phyloP scores from a whole-genome alignment of 2,797 vertebrate species.

The Poeciliopsis gracilis region DNA sequence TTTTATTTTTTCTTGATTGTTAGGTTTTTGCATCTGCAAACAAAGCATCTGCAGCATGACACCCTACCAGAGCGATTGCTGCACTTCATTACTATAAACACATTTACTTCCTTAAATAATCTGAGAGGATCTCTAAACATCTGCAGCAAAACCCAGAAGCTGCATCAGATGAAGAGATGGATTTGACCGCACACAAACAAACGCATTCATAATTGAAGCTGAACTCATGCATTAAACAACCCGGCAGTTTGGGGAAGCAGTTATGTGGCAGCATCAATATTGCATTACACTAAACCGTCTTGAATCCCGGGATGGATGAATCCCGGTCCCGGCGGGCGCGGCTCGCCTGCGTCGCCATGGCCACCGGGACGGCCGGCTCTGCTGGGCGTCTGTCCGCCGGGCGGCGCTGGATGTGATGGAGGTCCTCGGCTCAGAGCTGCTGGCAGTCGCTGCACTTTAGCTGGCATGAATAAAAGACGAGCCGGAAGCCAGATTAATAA shows the following conservation, averaged over 20 bases:
- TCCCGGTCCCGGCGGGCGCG: slow-evolving; percentile 51
- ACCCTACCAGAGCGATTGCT: background rate
- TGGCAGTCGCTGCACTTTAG: slow-evolving; percentile 67
- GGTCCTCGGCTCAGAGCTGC: slow-evolving; percentile 51
- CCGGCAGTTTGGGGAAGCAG: slow-evolving; percentile 36
- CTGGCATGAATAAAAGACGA: slow-evolving; percentile 74
- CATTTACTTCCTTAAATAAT: slow-evolving; percentile 1
- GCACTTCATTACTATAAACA: slow-evolving; percentile 2
- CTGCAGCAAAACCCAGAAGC: no score
- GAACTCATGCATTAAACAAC: slow-evolving; percentile 60
- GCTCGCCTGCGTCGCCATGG: slow-evolving; percentile 56
- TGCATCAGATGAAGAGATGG: slow-evolving; percentile 44
- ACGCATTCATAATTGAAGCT: slow-evolving; percentile 43
- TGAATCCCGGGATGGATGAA: slow-evolving; percentile 65
- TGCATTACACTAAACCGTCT: slow-evolving; percentile 70
- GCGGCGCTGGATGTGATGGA: slow-evolving; percentile 36
- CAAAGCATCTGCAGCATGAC: background rate
- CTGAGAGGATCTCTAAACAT: background rate
- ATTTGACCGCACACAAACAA: slow-evolving; percentile 53
- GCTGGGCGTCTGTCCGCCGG: slow-evolving; percentile 17
- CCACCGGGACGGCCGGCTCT: slow-evolving; percentile 38
- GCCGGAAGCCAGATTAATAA: slow-evolving; percentile 67
- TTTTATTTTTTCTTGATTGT: background rate
- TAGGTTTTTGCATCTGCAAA: background rate
- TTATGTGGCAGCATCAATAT: slow-evolving; percentile 67